Base-by-base conservation (phyloP, 2,888 invertebrate genomes). In the Siphlonurus alternatus region DNA sequence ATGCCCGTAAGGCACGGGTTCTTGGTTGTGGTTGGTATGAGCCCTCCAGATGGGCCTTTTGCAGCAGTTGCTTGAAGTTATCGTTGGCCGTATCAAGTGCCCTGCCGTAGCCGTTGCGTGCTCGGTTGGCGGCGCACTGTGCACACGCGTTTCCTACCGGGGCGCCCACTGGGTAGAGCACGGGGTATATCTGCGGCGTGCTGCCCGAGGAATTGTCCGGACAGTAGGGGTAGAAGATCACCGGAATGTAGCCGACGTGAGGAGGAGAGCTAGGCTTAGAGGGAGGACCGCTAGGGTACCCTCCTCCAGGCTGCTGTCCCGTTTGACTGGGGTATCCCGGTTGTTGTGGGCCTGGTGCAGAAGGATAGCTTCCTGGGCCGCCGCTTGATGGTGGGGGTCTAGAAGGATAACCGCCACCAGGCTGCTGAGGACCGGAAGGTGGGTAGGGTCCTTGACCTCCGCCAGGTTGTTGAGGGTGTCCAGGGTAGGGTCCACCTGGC, bases 191-290 rank as follows among this genome's bases (percentile, higher is more conserved):
- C 20, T 56, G 56, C 7, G 56, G 19, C 7, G 56, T n/a, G 53
- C 10, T 51, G 7, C 56, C 56, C n/a, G n/a, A 7, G 5, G n/a
- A n/a, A 7, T 76, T 77, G 24, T 82, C 83, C 1, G 83, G 83
- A 70, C 85, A 85, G 71, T 81, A 82, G 1, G 87, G 87, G 69
- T 85, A 79, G 70, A 87, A 86, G 20, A 87, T 79, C 2, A 87
- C 85, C 0, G 87, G 87, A 69, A 87, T 80, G 68, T 83, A 86
- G 61, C 86, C 87, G 61, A 87, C 80, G 18, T 56, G 56, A 56
- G 56, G 56, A 22, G 56, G 56, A 20, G 56, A 10, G 20, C 56
- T 56, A 20, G 56, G 56, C n/a, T 56, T n/a, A n/a, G 56, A 56
- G 22, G 56, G 56, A 20, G 56, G 56, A 20, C 56, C 56, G 20